Evolutionary conservation across 2,888 invertebrate genomes (phyloP), one percentile per base, ranked within the genome.

Genomic region (Silvanus unidentatus): DNA sequence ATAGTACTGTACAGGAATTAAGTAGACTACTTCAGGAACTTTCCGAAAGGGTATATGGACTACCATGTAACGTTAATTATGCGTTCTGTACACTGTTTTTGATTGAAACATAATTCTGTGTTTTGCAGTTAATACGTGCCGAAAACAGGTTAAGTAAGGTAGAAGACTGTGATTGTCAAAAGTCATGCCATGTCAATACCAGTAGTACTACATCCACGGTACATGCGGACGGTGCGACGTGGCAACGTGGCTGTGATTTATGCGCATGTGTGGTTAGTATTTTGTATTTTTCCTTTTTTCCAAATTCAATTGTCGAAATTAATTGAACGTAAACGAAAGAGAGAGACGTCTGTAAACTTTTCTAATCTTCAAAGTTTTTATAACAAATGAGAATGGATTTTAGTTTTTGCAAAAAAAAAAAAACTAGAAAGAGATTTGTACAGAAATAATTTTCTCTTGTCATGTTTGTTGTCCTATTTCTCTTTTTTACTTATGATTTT

Each of bases 81-180:
- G 66, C 65, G 67, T 66, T 65, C 67, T 65, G 63, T 64, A 65
- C 64, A 64, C 60, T 66, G 64, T 65, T 62, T 45, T 64, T 66
- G 66, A 65, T 65, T 65, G 37, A 57, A 64, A 66, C 65, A 66
- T 63, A 65, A 65, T 65, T 65, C 55, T 55, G 56, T 60, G 52
- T 62, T 64, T 72, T 74, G 57, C 77, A 92, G 91, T 79, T 92
- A 75, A 82, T 82, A 70, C 82, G 81, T 67, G 82, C 88, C 57
- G 90, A 92, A 73, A 80, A 81, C 63, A 80, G 88, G 60, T 78
- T 91, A 70, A 77, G 80, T 65, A 80, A 81, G 65, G 77, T 91
- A 65, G 90, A 92, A 74, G 84, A 88, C 72, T 93, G 92, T 73
- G 91, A 92, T 76, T 93, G 93, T 74, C 86, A 86, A 75, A 88